Percentiles rank a stretch among this genome's conserved stretches.
Evolutionary conservation across 2,113 vertebrate genomes (phyloP).

Genomic region (Barbus barbus): DNA sequence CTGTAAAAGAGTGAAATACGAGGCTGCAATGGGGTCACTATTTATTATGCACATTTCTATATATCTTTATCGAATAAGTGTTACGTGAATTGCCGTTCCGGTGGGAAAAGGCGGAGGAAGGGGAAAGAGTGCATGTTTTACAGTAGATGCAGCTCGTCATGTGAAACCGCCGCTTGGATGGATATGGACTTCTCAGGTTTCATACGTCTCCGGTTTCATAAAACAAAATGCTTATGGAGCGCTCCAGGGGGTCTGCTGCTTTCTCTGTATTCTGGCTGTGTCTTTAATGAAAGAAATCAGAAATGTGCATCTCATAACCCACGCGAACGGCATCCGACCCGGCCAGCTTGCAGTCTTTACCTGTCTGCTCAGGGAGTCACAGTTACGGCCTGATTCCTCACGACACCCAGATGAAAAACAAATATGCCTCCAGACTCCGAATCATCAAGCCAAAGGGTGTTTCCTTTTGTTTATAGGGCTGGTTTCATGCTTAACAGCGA

Average conservation of each 20-base stretch:
- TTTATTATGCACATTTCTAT: conserved; percentile 46
- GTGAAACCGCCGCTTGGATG: conserved; percentile 17
- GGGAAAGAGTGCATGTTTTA: conserved; percentile 40
- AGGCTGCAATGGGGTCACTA: conserved; percentile 17
- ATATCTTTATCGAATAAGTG: conserved; percentile 49
- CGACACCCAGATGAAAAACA: conserved; percentile 47
- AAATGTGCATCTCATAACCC: conserved; percentile 51
- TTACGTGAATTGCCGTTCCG: conserved; percentile 57
- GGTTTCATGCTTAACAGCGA: neutral
- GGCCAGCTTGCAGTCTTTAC: conserved; percentile 32
- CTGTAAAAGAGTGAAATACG: conserved; percentile 59
- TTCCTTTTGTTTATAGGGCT: neutral
- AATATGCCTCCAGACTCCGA: conserved; percentile 37
- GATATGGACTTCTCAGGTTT: conserved; percentile 49
- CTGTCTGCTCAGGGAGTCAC: conserved; percentile 34
- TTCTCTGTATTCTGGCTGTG: conserved; percentile 45
- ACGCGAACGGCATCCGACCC: conserved; percentile 11
- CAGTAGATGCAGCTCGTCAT: conserved; percentile 23
- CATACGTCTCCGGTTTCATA: conserved; percentile 64
- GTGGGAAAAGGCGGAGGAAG: neutral
- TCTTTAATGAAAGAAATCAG: conserved; percentile 57
- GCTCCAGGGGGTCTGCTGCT: conserved; percentile 45
- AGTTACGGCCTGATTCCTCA: conserved; percentile 30
- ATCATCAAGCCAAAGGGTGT: conserved; percentile 19
- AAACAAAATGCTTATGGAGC: conserved; percentile 50